Percentiles rank a stretch among this genome's conserved stretches.
phyloP scores from a whole-genome alignment of 2,888 invertebrate species.

The Brachycybe producta region DNA sequence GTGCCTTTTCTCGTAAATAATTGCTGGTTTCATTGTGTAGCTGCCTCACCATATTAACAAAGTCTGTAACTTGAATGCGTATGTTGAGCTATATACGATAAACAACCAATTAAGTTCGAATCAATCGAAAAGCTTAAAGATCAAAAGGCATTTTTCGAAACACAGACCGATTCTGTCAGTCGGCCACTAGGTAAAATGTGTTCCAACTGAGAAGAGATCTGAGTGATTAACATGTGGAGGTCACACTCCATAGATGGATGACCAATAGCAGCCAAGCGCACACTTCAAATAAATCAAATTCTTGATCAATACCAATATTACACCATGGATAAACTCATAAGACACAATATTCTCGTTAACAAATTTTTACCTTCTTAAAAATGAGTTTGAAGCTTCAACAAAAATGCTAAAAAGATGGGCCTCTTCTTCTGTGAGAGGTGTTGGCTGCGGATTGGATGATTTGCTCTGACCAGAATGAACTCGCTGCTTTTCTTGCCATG shows the following conservation, averaged over 20 bases:
- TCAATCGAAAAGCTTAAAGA: not conserved
- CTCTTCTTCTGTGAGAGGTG: slow-evolving; percentile 47
- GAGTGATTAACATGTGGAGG: slow-evolving; percentile 58
- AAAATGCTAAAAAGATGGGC: slow-evolving; percentile 56
- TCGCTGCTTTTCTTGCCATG: slow-evolving; percentile 71
- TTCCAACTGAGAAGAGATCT: slow-evolving; percentile 54
- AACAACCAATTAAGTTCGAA: slow-evolving; percentile 14
- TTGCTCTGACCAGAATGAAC: slow-evolving; percentile 12
- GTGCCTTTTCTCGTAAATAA: slow-evolving; percentile 52
- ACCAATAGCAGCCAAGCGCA: slow-evolving; percentile 49
- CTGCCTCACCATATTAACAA: slow-evolving; percentile 51
- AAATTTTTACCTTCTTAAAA: slow-evolving; percentile 47
- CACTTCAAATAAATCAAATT: slow-evolving; percentile 28
- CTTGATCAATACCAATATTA: not conserved
- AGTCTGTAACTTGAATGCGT: slow-evolving; percentile 59
- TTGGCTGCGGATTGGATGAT: slow-evolving; percentile 21
- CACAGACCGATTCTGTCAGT: slow-evolving; percentile 54
- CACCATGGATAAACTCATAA: not conserved
- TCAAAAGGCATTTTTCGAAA: not conserved
- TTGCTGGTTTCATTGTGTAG: slow-evolving; percentile 60
- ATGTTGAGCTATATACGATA: slow-evolving; percentile 43
- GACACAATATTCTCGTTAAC: not conserved
- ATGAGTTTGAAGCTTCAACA: slow-evolving; percentile 66
- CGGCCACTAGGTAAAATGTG: slow-evolving; percentile 68
- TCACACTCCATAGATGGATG: slow-evolving; percentile 56